Evolutionary conservation across 2,797 vertebrate species (phyloP), one percentile per base, ranked within the genome.

Genomic region (Salarias fasciatus): DNA sequence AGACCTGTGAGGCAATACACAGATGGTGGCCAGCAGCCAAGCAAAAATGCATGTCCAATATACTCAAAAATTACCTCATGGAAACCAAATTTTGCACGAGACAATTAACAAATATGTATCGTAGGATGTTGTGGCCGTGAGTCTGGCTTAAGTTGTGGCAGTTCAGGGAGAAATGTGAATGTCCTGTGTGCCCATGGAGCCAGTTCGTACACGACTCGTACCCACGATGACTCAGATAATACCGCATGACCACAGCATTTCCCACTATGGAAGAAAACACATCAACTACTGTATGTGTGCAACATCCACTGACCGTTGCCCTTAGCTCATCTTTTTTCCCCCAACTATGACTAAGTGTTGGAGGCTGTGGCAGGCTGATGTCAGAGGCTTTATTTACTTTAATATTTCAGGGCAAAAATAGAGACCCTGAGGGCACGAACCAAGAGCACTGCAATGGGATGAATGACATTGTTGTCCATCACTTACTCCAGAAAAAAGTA

Each of bases 321-420:
- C 14, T 59, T 8, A n/a, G 38, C 42, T 50, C 12, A 3, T 35
- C 4, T 30, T 31, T 45, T 18, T 28, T 45, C 11, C 13, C 4
- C 40, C 42, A 40, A 30, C 48, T 53, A 50, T 64, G 60, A 72
- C 46, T 58, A 56, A 44, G 52, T 36, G 18, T 59, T 55, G 62
- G 48, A 61, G 58, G 54, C 43, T 66, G 60, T 70, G 45, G 44
- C 11, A 59, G 36, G 36, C 56, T 75, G 50, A 56, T 75, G 46
- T 74, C 53, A 65, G 33, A 35, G 28, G 29, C 49, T 72, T 77
- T 65, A 62, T 75, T 66, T 53, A 52, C 46, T 74, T 68, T 42
- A 53, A 41, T 47, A 47, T 81, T 50, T 63, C 45, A 53, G 41
- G 5, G 0, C 29, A 55, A 56, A 79, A 59, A 38, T 40, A 28